A percentile compares a stretch with the other conserved stretches of the same genome.
phyloP scores from a whole-genome alignment of 1,140 invertebrate genomes.

The Drosophila auraria region DNA sequence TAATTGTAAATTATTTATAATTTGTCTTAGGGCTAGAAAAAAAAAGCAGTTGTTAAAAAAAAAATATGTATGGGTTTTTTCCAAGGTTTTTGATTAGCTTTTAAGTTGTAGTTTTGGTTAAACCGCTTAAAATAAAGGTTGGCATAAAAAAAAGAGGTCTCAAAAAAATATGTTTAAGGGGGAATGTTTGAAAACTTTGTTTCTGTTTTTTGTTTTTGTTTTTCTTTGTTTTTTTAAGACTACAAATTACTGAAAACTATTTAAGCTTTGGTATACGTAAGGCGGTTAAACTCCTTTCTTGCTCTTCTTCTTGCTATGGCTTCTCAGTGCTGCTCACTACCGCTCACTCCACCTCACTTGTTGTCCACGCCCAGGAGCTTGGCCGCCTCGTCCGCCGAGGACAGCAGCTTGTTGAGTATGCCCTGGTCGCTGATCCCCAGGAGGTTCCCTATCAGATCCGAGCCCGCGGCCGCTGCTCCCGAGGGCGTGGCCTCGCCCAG shows the following conservation, averaged over 20 bases:
- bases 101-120: conserved; percentile 28
- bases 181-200: conserved; percentile 16
- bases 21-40: conserved; percentile 23
- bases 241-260: conserved; percentile 57
- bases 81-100: conserved; percentile 37
- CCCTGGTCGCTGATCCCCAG: conserved; percentile 94
- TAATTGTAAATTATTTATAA: conserved; percentile 21
- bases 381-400: conserved; percentile 94
- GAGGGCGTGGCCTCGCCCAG: conserved; percentile 77
- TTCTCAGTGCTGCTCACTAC: neutral
- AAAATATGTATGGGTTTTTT: conserved; percentile 8
- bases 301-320: conserved; percentile 10
- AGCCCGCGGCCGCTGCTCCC: conserved; percentile 85
- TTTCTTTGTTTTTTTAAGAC: conserved; percentile 10
- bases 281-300: conserved; percentile 30
- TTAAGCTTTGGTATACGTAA: conserved; percentile 74
- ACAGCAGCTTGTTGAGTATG: conserved; percentile 94
- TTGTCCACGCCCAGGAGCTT: conserved; percentile 93
- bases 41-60: conserved; percentile 19
- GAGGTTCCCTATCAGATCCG: conserved; percentile 94
- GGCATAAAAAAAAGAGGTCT: conserved; percentile 25
- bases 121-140: conserved; percentile 26
- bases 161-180: neutral
- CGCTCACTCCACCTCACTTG: neutral
- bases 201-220: conserved; percentile 19